phyloP scores from a whole-genome alignment of 2,888 invertebrate genomes.

The Mesochorus sp. region DNA sequence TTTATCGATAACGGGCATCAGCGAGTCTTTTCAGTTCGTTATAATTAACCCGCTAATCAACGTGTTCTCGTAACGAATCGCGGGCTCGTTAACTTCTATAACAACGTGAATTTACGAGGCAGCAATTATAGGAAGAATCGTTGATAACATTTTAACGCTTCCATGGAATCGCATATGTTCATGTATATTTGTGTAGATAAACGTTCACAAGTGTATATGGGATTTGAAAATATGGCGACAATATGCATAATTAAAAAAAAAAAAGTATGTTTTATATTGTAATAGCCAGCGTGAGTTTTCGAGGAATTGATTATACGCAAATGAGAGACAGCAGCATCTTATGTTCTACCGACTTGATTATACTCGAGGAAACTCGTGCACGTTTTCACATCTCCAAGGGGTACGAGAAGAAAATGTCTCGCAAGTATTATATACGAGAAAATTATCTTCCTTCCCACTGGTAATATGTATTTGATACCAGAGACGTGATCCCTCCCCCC shows the following conservation, averaged over 20 bases:
- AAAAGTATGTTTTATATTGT: constrained; percentile 34
- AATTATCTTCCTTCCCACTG: constrained; percentile 17
- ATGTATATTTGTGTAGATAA: neutral
- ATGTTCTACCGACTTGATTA: constrained; percentile 44
- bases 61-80: neutral
- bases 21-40: neutral
- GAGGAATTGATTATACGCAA: constrained; percentile 57
- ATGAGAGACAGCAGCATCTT: constrained; percentile 41
- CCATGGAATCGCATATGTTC: constrained; percentile 1
- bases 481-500: too few species aligned
- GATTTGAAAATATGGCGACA: constrained; percentile 29
- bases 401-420: constrained; percentile 2
- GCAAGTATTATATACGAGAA: constrained; percentile 40
- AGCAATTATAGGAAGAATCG: constrained; percentile 15
- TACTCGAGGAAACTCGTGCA: constrained; percentile 35
- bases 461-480: neutral
- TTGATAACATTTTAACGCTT: constrained; percentile 23
- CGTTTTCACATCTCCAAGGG: neutral
- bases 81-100: constrained; percentile 41
- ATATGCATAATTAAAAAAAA: constrained; percentile 17
- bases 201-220: neutral
- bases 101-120: constrained; percentile 7
- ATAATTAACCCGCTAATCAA: neutral
- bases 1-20: neutral
- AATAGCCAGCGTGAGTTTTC: constrained; percentile 43